Base-by-base conservation (phyloP, 2,888 invertebrate species). In the Synergus itoensis region DNA sequence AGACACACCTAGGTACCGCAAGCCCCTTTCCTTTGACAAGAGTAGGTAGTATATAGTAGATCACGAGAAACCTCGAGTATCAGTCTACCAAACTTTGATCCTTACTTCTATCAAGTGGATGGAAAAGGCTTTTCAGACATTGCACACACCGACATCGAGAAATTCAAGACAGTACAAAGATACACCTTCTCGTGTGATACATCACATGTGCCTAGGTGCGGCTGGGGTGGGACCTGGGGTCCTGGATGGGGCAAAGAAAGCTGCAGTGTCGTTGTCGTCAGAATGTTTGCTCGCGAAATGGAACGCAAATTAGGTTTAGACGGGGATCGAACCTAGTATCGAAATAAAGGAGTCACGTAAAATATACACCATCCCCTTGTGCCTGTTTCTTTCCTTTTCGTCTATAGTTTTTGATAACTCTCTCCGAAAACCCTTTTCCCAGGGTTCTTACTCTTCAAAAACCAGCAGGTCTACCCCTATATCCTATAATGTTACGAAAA, bases 261-360 rank as follows among this genome's bases (percentile, higher is more conserved):
- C 43, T 69, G 45, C 18, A 36, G 77, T 62, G 76, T 75, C 77
- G 77, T 80, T 81, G 80, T 79, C 65, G 48, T 78, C 81, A 45
- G 86, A 88, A 89, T 90, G 89, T 90, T 91, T 91, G 89, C 89
- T 89, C 88, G 88, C 86, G 89, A 89, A 86, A 91, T 91, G 90
- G 89, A 90, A 91, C 87, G 91, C 91, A 91, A 91, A 90, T 91
- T 91, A 91, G 89, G 90, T 91, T 91, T 90, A 86, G 87, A 88
- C 87, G 86, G 87, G 89, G 88, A 89, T 90, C 89, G 89, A 90
- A 90, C 84, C 84, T 84, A 85, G 89, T 90, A 91, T 90, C 91
- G 89, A 90, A 91, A 90, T 90, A 90, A 91, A 90, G 87, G 89
- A 89, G 84, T 86, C 88, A 87, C 88, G 87, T 90, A 88, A 89